Conservation (phyloP, 2,113 vertebrate species). For the Turdus rufiventris region DNA sequence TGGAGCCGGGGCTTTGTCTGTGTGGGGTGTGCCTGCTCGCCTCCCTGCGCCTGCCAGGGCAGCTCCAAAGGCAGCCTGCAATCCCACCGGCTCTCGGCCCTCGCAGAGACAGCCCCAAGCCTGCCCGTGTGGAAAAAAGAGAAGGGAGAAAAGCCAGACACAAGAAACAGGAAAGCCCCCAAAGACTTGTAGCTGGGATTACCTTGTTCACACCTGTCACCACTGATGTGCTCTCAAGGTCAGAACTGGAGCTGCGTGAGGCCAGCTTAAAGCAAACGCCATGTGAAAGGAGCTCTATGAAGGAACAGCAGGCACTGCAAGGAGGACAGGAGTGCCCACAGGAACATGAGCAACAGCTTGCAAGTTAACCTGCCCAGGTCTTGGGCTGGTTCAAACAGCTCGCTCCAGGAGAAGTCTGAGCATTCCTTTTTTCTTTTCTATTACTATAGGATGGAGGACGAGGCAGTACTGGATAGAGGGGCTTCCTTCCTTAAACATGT, state of each 20-base stretch:
- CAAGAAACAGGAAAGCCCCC: background rate
- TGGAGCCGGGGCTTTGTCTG: background rate
- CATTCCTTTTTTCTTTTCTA: conserved; percentile 98
- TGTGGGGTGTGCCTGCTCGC: background rate
- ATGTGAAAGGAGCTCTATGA: conserved; percentile 66
- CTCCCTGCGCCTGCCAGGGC: background rate
- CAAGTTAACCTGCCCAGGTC: conserved; percentile 83
- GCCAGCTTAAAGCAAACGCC: conserved; percentile 14
- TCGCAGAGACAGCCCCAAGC: conserved; percentile 18
- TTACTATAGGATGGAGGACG: conserved; percentile 99
- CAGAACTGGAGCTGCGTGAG: conserved; percentile 54
- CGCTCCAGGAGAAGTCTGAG: conserved; percentile 92
- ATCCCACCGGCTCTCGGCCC: background rate
- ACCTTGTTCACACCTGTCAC: conserved; percentile 48
- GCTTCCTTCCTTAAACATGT: conserved; percentile 93
- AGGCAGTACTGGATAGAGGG: conserved; percentile 96
- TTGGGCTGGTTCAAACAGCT: conserved; percentile 79
- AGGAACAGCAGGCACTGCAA: conserved; percentile 49
- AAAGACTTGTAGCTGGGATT: conserved; percentile 44
- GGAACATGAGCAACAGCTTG: conserved; percentile 76
- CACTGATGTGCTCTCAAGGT: conserved; percentile 67
- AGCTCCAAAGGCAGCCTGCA: conserved; percentile 6
- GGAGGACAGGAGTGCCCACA: conserved; percentile 34
- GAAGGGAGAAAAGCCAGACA: background rate
- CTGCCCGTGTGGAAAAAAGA: background rate